Evolutionary conservation across 2,888 invertebrate species (phyloP).

Genomic region (Parnassius smintheus): DNA sequence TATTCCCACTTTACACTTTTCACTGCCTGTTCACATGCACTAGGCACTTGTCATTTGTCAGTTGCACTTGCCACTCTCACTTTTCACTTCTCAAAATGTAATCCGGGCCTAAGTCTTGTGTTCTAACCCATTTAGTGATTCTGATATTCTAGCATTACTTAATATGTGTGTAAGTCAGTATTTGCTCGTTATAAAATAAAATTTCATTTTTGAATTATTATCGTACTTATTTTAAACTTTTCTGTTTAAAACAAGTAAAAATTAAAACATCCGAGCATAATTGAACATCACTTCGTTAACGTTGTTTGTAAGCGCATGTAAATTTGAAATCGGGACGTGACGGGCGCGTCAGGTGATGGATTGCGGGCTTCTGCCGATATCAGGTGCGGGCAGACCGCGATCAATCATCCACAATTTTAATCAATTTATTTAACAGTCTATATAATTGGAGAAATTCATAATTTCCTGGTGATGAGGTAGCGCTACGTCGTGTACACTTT

Average conservation of each 20-base stretch:
- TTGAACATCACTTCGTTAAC: slow-evolving; percentile 14
- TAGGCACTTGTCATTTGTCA: too few species aligned
- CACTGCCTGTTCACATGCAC: too few species aligned
- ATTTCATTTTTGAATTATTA: too few species aligned
- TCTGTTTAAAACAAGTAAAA: slow-evolving; percentile 11
- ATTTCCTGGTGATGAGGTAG: slow-evolving; percentile 24
- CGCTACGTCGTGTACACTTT: slow-evolving; percentile 12
- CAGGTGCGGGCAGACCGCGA: slow-evolving; percentile 56
- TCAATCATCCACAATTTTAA: slow-evolving; percentile 70
- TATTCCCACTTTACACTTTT: too few species aligned
- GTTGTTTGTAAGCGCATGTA: slow-evolving; percentile 19
- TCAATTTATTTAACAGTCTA: slow-evolving; percentile 63
- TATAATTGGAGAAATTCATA: slow-evolving; percentile 47
- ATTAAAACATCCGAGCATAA: slow-evolving; percentile 27
- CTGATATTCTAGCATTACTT: too few species aligned
- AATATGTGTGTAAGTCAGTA: too few species aligned
- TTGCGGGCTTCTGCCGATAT: slow-evolving; percentile 39
- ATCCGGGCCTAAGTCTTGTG: too few species aligned
- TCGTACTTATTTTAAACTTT: too few species aligned
- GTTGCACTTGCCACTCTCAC: too few species aligned
- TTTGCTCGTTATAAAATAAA: too few species aligned
- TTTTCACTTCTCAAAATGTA: too few species aligned
- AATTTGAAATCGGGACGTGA: slow-evolving; percentile 23
- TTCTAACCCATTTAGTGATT: too few species aligned
- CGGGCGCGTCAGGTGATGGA: slow-evolving; percentile 34